Percentiles rank a stretch among this genome's conserved stretches.
These are phyloP conservation scores for Crematogaster levior DNA, from an alignment of 2,888 invertebrate genomes.

Conservation along the genomic window DNA sequence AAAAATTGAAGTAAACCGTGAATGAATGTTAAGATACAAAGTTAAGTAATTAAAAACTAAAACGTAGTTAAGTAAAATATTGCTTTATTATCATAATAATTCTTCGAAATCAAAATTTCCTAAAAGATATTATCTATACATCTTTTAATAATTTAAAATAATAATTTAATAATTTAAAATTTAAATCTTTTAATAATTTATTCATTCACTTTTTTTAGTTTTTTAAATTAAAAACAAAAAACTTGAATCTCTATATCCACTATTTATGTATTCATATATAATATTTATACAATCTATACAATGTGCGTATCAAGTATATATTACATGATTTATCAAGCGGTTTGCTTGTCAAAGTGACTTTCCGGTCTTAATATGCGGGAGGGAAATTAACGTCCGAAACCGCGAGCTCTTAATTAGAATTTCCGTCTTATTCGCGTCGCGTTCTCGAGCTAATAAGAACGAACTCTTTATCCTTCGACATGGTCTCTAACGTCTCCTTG, in stretches of 20 bases:
- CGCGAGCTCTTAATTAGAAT: conserved; percentile 62
- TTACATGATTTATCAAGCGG: not conserved
- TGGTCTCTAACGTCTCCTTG: conserved; percentile 41
- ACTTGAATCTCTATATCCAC: not conserved
- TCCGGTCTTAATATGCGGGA: not conserved
- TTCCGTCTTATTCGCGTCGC: conserved; percentile 46
- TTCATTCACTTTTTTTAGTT: too few relatives aligned
- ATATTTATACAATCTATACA: not conserved
- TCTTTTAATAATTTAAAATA: too few relatives aligned
- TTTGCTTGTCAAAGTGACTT: not conserved
- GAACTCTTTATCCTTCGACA: conserved; percentile 20
- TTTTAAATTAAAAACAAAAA: not conserved
- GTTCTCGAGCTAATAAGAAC: conserved; percentile 63
- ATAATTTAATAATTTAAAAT: too few relatives aligned
- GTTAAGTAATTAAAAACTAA: too few relatives aligned
- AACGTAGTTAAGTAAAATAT: too few relatives aligned
- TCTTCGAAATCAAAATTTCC: too few relatives aligned
- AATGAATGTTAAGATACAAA: too few relatives aligned
- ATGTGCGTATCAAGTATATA: not conserved
- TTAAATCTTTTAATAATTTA: too few relatives aligned
- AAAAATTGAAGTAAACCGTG: too few relatives aligned
- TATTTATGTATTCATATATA: not conserved
- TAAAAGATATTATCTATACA: too few relatives aligned
- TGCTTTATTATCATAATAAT: too few relatives aligned
- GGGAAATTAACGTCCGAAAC: conserved; percentile 49